Evolutionary conservation across 1,140 invertebrate genomes (phyloP), one percentile per base, ranked within the genome.

Genomic region (Anoplophora glabripennis): DNA sequence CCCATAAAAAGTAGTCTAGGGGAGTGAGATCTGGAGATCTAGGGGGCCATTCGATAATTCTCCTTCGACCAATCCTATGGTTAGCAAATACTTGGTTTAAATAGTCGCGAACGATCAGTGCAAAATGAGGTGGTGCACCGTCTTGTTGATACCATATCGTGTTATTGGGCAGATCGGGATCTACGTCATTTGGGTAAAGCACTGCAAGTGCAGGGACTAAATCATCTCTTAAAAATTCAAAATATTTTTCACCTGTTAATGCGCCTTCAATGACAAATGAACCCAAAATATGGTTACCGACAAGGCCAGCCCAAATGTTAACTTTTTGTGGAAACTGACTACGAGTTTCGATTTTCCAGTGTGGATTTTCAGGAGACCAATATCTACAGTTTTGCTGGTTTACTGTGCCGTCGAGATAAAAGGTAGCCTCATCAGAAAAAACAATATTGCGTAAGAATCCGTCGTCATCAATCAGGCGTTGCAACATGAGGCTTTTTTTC

Each of bases 131-230:
- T 40, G 67, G 69, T 34, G 72, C 72, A 35, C 73, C 71, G 63
- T 78, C 73, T 59, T 76, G 73, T 47, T 78, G 70, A 59, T 70
- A 77, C 61, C 61, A 70, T 37, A 60, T 35, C 35, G 45, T 52
- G 14, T 58, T 47, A 41, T n/a, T 49, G 18, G 46, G 35, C 4
- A 58, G 40, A 58, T 58, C 48, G 49, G 17, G 35, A 41, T 54
- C 17, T 17, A 35, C 49, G 10, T 54, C 33, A 28, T 60, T 54
- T n/a, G 44, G 33, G 51, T 18, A 28, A 33, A 37, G 15, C 35
- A 51, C 35, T 15, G 28, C 33, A 36, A 36, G 34, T 36, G 48
- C 48, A 51, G 48, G 48, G 11, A 51, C 33, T 33, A 51, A 51
- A 36, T 51, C 48, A 35, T 36, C 12, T 15, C 35, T 18, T 34